phyloP scores from a whole-genome alignment of 2,888 invertebrate genomes.

The Strigamia transsilvanica region DNA sequence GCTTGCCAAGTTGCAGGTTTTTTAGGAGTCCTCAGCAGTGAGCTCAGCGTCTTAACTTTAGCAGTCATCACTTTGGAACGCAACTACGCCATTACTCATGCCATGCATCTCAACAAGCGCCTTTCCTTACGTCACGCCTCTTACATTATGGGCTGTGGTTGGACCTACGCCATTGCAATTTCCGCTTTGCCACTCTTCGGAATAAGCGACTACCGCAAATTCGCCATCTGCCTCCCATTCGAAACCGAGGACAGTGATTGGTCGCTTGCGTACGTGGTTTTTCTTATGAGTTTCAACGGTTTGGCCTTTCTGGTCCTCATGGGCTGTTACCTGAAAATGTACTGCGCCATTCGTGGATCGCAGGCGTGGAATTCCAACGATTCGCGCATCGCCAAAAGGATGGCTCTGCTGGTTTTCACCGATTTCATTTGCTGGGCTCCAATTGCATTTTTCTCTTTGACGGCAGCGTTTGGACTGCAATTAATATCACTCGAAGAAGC shows the following conservation, averaged over 20 bases:
- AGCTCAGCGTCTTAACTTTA: slow-evolving; percentile 93
- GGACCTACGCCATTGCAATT: slow-evolving; percentile 87
- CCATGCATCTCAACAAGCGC: slow-evolving; percentile 93
- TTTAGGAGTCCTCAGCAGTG: slow-evolving; percentile 90
- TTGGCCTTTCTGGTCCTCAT: slow-evolving; percentile 92
- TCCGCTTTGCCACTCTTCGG: slow-evolving; percentile 89
- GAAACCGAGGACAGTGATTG: slow-evolving; percentile 78
- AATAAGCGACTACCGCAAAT: slow-evolving; percentile 93
- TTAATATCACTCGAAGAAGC: slow-evolving; percentile 93
- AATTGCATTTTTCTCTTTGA: slow-evolving; percentile 92
- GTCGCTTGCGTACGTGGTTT: slow-evolving; percentile 87
- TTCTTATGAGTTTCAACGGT: slow-evolving; percentile 90
- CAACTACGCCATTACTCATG: slow-evolving; percentile 96
- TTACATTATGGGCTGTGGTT: slow-evolving; percentile 91
- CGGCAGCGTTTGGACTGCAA: slow-evolving; percentile 90
- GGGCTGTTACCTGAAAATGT: slow-evolving; percentile 97
- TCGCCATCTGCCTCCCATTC: slow-evolving; percentile 95
- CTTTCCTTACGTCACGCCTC: slow-evolving; percentile 90
- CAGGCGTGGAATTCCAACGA: slow-evolving; percentile 96
- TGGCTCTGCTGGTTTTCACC: slow-evolving; percentile 96
- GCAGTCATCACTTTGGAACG: slow-evolving; percentile 95
- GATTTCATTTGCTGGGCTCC: slow-evolving; percentile 99
- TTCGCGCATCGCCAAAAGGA: slow-evolving; percentile 92
- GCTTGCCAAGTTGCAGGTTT: slow-evolving; percentile 95
- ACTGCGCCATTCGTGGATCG: slow-evolving; percentile 95